A percentile compares a stretch with the other conserved stretches of the same genome.
These are phyloP conservation scores for Podarcis siculus DNA, from an alignment of 2,797 vertebrate species.

Conservation along the genomic window DNA sequence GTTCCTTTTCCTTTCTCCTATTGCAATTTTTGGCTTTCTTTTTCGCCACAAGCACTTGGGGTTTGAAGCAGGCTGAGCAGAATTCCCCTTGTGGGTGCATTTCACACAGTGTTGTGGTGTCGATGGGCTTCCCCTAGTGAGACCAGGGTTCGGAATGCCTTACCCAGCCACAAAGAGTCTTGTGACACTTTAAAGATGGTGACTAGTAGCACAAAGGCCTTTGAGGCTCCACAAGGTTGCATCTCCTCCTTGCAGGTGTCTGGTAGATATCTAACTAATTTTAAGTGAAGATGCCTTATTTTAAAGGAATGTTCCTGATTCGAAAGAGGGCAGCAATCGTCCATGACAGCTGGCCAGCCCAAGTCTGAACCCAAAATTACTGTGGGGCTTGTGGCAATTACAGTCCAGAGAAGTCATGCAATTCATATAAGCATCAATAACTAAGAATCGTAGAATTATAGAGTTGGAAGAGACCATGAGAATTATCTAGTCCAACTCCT, in stretches of 20 bases:
- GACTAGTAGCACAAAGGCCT: not conserved
- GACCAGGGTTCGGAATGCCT: not conserved
- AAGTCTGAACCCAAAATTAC: too few relatives aligned
- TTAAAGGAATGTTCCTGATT: not conserved
- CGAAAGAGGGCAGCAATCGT: not conserved
- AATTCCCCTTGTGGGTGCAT: not conserved
- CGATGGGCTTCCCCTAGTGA: not conserved
- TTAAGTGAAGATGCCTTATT: not conserved
- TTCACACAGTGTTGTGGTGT: too few relatives aligned
- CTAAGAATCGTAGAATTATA: too few relatives aligned
- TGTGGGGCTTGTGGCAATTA: too few relatives aligned
- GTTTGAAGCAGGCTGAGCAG: constrained; percentile 31
- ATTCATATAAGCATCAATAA: too few relatives aligned
- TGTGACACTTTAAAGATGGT: not conserved
- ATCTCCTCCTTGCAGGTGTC: not conserved
- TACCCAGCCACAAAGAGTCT: not conserved
- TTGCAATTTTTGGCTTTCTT: not conserved
- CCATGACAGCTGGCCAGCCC: too few relatives aligned
- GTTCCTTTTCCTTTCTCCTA: constrained; percentile 24
- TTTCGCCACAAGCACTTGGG: constrained; percentile 37
- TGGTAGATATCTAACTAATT: not conserved
- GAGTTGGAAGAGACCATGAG: too few relatives aligned
- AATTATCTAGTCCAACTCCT: too few relatives aligned
- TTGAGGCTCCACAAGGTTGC: not conserved
- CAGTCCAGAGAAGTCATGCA: too few relatives aligned